Percentiles rank a stretch among this genome's conserved stretches.
Evolutionary conservation across 64 coral and sea anemone species (phyloP).

Genomic region (Montipora foliosa): DNA sequence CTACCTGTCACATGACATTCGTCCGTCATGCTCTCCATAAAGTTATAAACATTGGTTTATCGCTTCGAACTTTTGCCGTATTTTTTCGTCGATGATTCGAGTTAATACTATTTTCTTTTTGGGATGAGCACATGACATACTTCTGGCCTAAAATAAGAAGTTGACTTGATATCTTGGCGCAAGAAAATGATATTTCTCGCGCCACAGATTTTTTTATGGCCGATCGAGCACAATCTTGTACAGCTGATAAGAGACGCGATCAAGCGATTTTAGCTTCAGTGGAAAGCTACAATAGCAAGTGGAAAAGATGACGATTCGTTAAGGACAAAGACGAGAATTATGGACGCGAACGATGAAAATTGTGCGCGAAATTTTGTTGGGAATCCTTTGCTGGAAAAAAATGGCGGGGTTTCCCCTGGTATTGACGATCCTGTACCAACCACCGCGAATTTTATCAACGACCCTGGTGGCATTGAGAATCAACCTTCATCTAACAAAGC

Average conservation of each 20-base stretch:
- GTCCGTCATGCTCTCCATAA: neutral
- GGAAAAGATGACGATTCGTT: neutral
- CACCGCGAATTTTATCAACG: neutral
- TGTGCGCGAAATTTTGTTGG: neutral
- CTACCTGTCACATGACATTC: constrained; percentile 23
- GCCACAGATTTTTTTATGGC: neutral
- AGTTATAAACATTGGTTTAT: constrained; percentile 19
- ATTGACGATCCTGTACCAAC: neutral
- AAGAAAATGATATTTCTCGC: constrained; percentile 33
- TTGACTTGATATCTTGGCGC: neutral
- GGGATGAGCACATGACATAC: neutral
- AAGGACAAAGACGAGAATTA: constrained; percentile 10
- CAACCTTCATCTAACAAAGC: constrained; percentile 21
- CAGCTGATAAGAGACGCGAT: neutral
- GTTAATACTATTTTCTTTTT: neutral
- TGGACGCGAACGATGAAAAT: constrained; percentile 19
- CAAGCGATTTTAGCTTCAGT: neutral
- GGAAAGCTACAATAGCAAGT: neutral
- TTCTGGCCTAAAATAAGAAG: neutral
- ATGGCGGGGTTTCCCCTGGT: constrained; percentile 39
- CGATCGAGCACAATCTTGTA: constrained; percentile 1
- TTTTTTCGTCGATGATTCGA: constrained; percentile 1
- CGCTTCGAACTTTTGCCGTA: neutral
- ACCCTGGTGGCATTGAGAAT: neutral
- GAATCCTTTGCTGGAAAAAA: neutral